Evolutionary conservation across 1,140 invertebrate species (phyloP), one percentile per base, ranked within the genome.

Genomic region (Solenopsis invicta): DNA sequence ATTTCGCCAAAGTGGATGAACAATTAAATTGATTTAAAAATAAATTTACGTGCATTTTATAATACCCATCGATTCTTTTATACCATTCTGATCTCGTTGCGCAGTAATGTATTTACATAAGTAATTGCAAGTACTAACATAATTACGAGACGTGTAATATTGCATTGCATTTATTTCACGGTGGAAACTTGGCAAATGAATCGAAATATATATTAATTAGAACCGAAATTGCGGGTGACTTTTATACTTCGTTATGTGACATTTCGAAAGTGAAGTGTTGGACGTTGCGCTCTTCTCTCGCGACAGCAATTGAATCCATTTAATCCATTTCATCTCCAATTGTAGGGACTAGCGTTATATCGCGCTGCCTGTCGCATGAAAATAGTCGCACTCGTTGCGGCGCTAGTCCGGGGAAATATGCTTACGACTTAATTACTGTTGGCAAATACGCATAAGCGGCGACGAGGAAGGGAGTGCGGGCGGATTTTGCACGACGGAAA

Each of bases 251-350:
- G 21, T 21, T 41, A 67, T 9, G 21, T 71, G 77, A 56, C 29
- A 81, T 24, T 69, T n/a, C 69, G 13, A 50, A 72, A 61, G 52
- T 61, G 54, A 84, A 24, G 54, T 75, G 34, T 80, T 41, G 48
- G 24, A 67, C 29, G 18, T 62, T 75, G 54, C 56, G 24, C 54
- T 74, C 5, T 18, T 75, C n/a, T 75, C n/a, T 61, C 29, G 18
- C 41, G 62, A 56, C 50, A 54, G 84, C 86, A 86, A 91, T 91
- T 91, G 84, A 78, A 90, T 88, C 77, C 87, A 80, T 90, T 91
- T 90, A 92, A 90, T 90, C 88, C 90, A 74, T 91, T 91, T 80
- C 76, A 81, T 88, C 66, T 72, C 41, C 89, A 91, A 92, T 91
- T 90, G 91, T 76, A 72, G 82, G 67, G 59, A 74, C 77, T 61